Evolutionary conservation across 2,113 vertebrate genomes (phyloP).

Genomic region (Ramphastos sulfuratus): DNA sequence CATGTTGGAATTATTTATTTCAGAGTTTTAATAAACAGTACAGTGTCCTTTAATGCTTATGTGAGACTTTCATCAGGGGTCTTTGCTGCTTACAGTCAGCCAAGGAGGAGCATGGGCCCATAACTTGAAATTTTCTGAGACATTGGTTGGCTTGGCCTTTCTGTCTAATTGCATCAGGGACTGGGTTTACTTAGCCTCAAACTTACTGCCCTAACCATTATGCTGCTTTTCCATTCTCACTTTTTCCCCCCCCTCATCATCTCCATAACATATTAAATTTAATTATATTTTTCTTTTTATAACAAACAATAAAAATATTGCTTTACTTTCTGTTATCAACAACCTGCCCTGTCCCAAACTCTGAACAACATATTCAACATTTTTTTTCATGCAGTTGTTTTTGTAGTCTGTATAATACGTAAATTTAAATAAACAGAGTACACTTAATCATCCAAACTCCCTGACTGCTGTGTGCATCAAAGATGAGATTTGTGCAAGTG

Average conservation of each 20-base stretch:
- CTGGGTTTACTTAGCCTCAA: not conserved
- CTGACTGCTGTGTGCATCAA: not conserved
- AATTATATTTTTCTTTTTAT: not conserved
- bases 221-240: not conserved
- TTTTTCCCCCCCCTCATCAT: not conserved
- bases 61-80: not conserved
- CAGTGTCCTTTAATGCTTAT: not conserved
- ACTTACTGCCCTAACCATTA: not conserved
- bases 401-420: not conserved
- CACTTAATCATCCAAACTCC: not conserved
- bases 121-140: not conserved
- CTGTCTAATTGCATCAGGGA: not conserved
- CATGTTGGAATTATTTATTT: not conserved
- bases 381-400: not conserved
- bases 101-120: not conserved
- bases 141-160: not conserved
- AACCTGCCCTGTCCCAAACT: not conserved
- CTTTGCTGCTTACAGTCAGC: not conserved
- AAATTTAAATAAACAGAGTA: not conserved
- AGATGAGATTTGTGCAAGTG: not conserved
- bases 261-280: not conserved
- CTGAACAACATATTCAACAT: not conserved
- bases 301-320: not conserved
- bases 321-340: not conserved
- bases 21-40: not conserved